Base-by-base conservation (phyloP, 1,140 invertebrate species). In the Procambarus clarkii region DNA sequence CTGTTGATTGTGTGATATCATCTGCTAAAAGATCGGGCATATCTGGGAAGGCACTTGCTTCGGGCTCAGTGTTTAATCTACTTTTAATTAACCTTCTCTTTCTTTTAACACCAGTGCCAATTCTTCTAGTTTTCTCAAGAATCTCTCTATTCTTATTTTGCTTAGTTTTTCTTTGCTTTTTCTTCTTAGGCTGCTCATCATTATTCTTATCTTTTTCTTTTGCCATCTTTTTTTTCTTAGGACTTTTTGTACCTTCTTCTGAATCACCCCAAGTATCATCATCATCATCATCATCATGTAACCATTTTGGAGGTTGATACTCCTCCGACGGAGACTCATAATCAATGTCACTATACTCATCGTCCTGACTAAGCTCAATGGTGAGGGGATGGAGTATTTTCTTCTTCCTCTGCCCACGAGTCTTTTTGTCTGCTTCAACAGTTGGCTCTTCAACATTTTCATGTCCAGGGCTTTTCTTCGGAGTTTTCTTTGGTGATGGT, bases 331-430 rank as follows among this genome's bases (percentile, higher is more conserved):
- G n/a, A 21, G 69, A 74, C 24, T 74, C 69, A 34, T 34, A 74
- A 74, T 74, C 69, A 44, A 74, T 34, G 24, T 74, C 69, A 74
- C 24, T 74, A 74, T 74, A n/a, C 24, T 74, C 69, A 34, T 74
- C 69, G 4, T 9, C 24, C 5, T 9, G 8, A 9, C 4, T 4
- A 34, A 34, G 34, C 2, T 74, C 69, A 34, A 5, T n/a, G 64
- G 13, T 69, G 8, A 64, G 21, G 21, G 4, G 11, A 15, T 64
- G 13, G 4, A 3, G 15, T n/a, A 4, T 5, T n/a, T 74, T 74
- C 11, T 34, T 74, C 69, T 74, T 74, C 34, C 69, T 74, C 69
- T 34, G 5, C 34, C 69, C 69, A 8, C 69, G 69, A 34, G 69
- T 74, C 69, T 74, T 74, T n/a, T 34, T 74, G 7, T 24, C 11